These are phyloP conservation scores for Acleris literana DNA, from an alignment of 2,888 invertebrate species.

Conservation along the genomic window DNA sequence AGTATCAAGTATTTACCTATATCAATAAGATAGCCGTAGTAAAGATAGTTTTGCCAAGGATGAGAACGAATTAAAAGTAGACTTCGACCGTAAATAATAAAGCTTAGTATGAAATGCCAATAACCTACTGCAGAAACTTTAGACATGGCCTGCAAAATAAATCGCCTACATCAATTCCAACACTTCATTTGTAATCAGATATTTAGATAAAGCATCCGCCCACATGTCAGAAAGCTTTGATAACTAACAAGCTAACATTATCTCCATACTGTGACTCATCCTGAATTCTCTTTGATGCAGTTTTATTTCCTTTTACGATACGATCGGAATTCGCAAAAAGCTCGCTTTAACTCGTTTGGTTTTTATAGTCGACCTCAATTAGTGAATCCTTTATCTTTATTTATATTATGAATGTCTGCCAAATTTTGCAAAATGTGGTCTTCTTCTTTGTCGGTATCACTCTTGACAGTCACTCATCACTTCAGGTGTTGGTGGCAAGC, in stretches of 20 bases:
- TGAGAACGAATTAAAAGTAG: too few relatives aligned
- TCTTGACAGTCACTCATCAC: too few relatives aligned
- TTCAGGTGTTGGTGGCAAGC: too few relatives aligned
- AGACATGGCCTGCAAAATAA: background rate
- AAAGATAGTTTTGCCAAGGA: too few relatives aligned
- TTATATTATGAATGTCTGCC: too few relatives aligned
- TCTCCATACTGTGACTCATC: slow-evolving; percentile 21
- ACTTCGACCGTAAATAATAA: too few relatives aligned
- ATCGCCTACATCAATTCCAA: slow-evolving; percentile 4
- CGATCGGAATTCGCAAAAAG: slow-evolving; percentile 7
- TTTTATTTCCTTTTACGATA: slow-evolving; percentile 13
- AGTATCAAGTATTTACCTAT: too few relatives aligned
- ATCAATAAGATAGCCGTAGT: too few relatives aligned
- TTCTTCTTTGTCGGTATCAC: too few relatives aligned
- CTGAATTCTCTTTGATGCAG: background rate
- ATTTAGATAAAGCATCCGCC: slow-evolving; percentile 26
- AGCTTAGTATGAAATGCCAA: too few relatives aligned
- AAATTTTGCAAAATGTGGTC: too few relatives aligned
- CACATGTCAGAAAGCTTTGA: slow-evolving; percentile 20
- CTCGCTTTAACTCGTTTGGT: background rate
- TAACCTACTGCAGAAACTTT: background rate
- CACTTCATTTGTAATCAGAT: slow-evolving; percentile 25
- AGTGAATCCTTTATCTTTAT: background rate
- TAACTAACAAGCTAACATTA: slow-evolving; percentile 13
- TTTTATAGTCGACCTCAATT: background rate